Conservation (phyloP, 2,797 vertebrate species). For the Graptemys geographica region DNA sequence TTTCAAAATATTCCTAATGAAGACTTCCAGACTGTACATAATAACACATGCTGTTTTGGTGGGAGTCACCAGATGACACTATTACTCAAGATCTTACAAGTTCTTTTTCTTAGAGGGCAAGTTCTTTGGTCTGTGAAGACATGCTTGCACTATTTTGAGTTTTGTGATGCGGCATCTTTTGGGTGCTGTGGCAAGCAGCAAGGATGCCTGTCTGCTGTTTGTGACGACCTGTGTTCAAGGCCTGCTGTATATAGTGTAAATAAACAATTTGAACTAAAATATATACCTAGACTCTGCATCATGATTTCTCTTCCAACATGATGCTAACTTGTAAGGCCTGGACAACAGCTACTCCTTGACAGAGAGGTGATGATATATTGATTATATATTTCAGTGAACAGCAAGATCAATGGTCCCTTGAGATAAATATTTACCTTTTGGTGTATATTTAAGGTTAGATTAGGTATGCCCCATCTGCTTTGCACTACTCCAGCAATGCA, state of each 20-base stretch:
- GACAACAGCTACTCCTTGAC: neutral
- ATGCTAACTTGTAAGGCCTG: neutral
- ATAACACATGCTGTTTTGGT: neutral
- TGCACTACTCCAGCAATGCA: neutral
- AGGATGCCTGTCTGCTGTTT: neutral
- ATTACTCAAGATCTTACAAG: neutral
- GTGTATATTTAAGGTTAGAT: neutral
- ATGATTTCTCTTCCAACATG: neutral
- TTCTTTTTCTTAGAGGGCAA: neutral
- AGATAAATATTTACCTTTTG: neutral
- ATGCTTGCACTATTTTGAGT: neutral
- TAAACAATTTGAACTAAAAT: neutral
- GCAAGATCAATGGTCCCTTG: neutral
- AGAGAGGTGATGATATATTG: neutral
- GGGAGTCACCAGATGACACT: neutral
- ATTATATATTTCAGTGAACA: neutral
- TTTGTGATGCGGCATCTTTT: neutral
- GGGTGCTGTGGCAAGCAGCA: neutral
- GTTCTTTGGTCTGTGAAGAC: neutral
- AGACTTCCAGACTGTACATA: neutral
- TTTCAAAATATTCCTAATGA: neutral
- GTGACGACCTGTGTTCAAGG: neutral
- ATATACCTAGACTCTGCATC: neutral
- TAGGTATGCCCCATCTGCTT: neutral
- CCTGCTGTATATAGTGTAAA: neutral